phyloP scores from a whole-genome alignment of 92 coral and sea anemone genomes.

The Porites cylindrica region DNA sequence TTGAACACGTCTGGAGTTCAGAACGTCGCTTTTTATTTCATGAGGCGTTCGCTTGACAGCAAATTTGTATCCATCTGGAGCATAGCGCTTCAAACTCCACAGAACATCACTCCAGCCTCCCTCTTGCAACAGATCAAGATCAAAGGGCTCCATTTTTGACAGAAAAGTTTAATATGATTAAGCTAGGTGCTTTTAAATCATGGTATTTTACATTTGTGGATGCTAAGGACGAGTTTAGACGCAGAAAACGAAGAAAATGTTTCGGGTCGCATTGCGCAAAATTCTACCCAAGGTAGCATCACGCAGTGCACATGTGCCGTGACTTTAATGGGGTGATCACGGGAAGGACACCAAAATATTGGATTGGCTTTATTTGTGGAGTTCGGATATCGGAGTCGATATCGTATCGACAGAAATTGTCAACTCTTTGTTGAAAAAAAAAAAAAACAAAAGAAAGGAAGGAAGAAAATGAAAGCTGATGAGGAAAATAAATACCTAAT shows the following conservation, averaged over 20 bases:
- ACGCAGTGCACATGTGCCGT: slow-evolving; percentile 24
- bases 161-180: neutral
- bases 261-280: neutral
- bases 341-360: neutral
- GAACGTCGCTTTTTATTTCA: slow-evolving; percentile 77
- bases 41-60: slow-evolving; percentile 70
- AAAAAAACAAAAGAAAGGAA: too few relatives aligned
- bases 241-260: neutral
- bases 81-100: slow-evolving; percentile 76
- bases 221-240: neutral
- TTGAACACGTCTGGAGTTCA: slow-evolving; percentile 78
- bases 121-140: slow-evolving; percentile 69
- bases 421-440: too few relatives aligned
- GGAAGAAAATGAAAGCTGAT: too few relatives aligned
- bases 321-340: neutral
- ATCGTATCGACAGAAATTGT: too few relatives aligned
- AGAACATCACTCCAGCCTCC: slow-evolving; percentile 74
- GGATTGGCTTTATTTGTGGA: neutral
- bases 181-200: neutral
- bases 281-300: neutral
- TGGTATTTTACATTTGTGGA: neutral
- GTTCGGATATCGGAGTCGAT: neutral
- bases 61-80: slow-evolving; percentile 78
- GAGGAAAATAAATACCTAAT: too few relatives aligned
- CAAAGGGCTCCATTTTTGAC: slow-evolving; percentile 73